phyloP scores from a whole-genome alignment of 1,140 invertebrate genomes.

The Augochlora pura region DNA sequence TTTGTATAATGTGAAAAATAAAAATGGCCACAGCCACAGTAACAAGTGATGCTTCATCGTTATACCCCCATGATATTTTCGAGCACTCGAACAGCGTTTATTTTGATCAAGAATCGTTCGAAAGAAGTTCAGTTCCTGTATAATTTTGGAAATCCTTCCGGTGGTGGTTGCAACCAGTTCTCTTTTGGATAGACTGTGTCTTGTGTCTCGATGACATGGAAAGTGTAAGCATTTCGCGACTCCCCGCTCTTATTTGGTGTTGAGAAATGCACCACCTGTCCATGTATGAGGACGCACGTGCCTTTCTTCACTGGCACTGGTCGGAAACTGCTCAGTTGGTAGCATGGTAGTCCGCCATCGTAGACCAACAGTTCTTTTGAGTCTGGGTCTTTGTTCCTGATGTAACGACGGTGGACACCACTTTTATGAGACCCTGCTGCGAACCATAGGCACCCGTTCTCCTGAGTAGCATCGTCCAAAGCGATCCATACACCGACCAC shows the following conservation, averaged over 20 bases:
- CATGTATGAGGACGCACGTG: slow-evolving; percentile 93
- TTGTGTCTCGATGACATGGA: slow-evolving; percentile 93
- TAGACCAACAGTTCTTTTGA: slow-evolving; percentile 84
- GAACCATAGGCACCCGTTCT: slow-evolving; percentile 98
- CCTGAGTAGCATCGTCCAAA: slow-evolving; percentile 92
- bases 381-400: slow-evolving; percentile 85
- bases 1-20: slow-evolving; percentile 53
- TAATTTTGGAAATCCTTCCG: slow-evolving; percentile 83
- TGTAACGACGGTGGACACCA: slow-evolving; percentile 87
- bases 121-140: slow-evolving; percentile 80
- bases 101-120: not conserved
- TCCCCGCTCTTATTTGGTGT: slow-evolving; percentile 90
- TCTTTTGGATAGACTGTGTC: slow-evolving; percentile 88
- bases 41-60: not conserved
- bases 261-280: slow-evolving; percentile 96
- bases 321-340: slow-evolving; percentile 89
- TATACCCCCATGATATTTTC: slow-evolving; percentile 1
- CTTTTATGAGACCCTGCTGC: slow-evolving; percentile 94
- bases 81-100: not conserved
- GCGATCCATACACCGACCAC: slow-evolving; percentile 96
- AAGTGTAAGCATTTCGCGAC: slow-evolving; percentile 96
- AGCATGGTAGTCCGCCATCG: slow-evolving; percentile 84
- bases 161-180: slow-evolving; percentile 91
- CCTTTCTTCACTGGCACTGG: slow-evolving; percentile 91
- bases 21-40: slow-evolving; percentile 49